phyloP scores from a whole-genome alignment of 2,113 vertebrate species.

The Heloderma charlesbogerti region DNA sequence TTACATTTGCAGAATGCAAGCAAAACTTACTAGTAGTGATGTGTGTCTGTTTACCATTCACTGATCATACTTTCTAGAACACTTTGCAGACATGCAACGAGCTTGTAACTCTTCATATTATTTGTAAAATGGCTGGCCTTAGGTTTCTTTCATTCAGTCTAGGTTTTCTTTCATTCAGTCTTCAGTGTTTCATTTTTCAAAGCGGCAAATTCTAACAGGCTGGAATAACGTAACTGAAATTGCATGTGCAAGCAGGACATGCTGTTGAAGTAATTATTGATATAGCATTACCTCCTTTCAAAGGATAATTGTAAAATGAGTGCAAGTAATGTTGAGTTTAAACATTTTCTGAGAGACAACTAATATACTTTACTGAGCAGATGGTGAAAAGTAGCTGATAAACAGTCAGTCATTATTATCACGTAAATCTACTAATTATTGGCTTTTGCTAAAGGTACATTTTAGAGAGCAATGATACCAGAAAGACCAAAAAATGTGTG shows the following conservation, averaged over 20 bases:
- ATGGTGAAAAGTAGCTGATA: background rate
- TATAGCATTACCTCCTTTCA: background rate
- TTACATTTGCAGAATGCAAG: background rate
- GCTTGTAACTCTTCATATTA: background rate
- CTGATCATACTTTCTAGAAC: background rate
- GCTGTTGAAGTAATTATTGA: slow-evolving; percentile 5
- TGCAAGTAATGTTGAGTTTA: background rate
- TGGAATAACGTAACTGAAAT: background rate
- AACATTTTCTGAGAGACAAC: background rate
- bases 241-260: background rate
- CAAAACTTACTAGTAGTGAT: too few species aligned
- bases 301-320: slow-evolving; percentile 17
- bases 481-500: background rate
- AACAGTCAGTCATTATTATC: background rate
- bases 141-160: too few species aligned
- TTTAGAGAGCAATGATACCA: background rate
- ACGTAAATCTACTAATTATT: slow-evolving; percentile 14
- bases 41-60: background rate
- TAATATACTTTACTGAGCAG: background rate
- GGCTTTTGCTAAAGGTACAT: background rate
- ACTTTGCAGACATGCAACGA: background rate
- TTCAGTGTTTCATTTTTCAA: background rate
- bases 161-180: background rate
- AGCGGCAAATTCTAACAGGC: background rate
- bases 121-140: background rate